Conservation (phyloP, 2,888 invertebrate genomes). For the Eurytoma adleriae region DNA sequence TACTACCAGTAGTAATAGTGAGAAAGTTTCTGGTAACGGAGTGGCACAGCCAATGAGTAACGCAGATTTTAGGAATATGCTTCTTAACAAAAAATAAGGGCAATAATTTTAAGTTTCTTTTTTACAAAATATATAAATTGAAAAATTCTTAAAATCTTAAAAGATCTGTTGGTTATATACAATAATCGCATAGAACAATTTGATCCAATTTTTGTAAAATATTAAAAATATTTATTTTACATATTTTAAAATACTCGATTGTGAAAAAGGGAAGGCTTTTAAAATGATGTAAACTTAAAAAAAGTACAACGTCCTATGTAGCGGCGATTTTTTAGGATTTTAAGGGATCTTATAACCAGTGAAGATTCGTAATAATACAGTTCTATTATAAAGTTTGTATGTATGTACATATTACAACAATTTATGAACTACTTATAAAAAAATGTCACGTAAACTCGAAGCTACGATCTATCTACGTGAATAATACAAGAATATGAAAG, state of each 20-base stretch:
- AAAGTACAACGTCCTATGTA: constrained; percentile 11
- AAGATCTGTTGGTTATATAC: constrained; percentile 38
- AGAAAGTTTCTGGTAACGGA: constrained; percentile 58
- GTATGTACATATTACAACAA: constrained; percentile 55
- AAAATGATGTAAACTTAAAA: not conserved
- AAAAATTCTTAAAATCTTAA: constrained; percentile 46
- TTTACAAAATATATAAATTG: constrained; percentile 30
- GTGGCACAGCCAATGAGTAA: constrained; percentile 74
- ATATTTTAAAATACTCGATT: not conserved
- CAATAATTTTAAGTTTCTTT: constrained; percentile 35
- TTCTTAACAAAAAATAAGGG: constrained; percentile 75
- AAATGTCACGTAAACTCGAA: constrained; percentile 32
- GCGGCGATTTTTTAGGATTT: constrained; percentile 43
- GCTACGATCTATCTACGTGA: constrained; percentile 48
- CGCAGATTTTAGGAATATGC: constrained; percentile 79
- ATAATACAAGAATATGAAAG: constrained; percentile 46
- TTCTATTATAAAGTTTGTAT: constrained; percentile 47
- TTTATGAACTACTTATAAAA: constrained; percentile 38
- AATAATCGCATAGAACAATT: no score
- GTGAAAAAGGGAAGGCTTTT: not conserved
- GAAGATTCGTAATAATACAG: constrained; percentile 22
- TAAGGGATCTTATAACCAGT: constrained; percentile 33
- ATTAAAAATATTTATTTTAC: constrained; percentile 27
- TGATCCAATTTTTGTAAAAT: constrained; percentile 5
- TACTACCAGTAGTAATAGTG: constrained; percentile 56